A percentile compares a stretch with the other conserved stretches of the same genome.
These are phyloP conservation scores for Porites cylindrica DNA, from an alignment of 92 coral and sea anemone species.

Conservation along the genomic window DNA sequence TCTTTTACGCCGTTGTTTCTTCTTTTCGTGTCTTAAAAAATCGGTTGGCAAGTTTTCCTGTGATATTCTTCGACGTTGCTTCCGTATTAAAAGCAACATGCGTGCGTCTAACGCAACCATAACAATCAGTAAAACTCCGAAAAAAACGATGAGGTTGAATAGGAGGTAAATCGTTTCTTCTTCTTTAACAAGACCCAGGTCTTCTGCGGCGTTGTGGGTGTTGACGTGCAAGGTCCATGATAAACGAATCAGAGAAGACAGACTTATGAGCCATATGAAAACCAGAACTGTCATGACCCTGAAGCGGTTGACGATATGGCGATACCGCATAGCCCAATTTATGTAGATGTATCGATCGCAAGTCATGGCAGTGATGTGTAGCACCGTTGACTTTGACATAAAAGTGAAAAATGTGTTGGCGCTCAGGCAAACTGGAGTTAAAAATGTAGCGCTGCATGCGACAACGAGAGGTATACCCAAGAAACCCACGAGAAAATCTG, in stretches of 20 bases:
- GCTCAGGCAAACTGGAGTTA: conserved; percentile 6
- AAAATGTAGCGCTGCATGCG: conserved; percentile 19
- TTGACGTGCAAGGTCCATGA: conserved; percentile 21
- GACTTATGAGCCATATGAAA: conserved; percentile 24
- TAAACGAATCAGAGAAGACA: conserved; percentile 13
- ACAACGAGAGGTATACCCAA: conserved; percentile 47
- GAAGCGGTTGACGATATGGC: conserved; percentile 4
- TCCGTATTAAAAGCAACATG: conserved; percentile 30
- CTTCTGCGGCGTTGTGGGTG: not conserved
- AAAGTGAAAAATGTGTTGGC: conserved; percentile 21
- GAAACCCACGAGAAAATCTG: conserved; percentile 46
- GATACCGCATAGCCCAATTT: conserved; percentile 36
- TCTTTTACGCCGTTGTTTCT: not conserved
- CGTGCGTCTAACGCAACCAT: conserved; percentile 26
- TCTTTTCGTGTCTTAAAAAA: conserved; percentile 20
- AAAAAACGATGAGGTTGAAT: conserved; percentile 19
- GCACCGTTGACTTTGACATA: conserved; percentile 37
- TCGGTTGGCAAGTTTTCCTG: conserved; percentile 37
- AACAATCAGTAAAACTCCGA: conserved; percentile 12
- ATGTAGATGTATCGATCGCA: conserved; percentile 56
- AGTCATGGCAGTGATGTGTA: conserved; percentile 42
- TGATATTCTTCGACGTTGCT: conserved; percentile 17
- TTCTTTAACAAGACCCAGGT: conserved; percentile 12
- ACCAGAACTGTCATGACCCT: conserved; percentile 14
- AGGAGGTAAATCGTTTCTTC: conserved; percentile 17